Evolutionary conservation across 1,140 invertebrate species (phyloP), one percentile per base, ranked within the genome.

Genomic region (Eurytemora carolleeae): DNA sequence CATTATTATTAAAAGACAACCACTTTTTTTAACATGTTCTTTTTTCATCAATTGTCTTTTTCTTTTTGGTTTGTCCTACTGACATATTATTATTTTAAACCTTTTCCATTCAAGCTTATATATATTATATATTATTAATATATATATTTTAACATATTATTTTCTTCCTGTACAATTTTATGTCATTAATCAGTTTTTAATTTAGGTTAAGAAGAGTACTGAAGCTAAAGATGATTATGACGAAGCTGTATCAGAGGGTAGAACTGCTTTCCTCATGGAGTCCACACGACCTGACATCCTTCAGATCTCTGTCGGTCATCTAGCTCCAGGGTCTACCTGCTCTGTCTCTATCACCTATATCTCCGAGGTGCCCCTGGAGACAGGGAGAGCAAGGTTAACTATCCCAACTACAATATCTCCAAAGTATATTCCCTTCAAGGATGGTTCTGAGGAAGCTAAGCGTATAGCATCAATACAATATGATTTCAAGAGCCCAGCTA

Each of bases 331-430:
- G 1, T 66, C 68, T n/a, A 64, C 65, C 19, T 75, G 71, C n/a
- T 63, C 75, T 3, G 73, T 77, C 20, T 74, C 74, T 60, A 74
- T 77, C 55, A 76, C 72, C 2, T 76, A 76, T 59, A 71, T 76
- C 3, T 68, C 73, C 1, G 75, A 77, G 64, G 67, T 76, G 21
- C 71, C 73, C 59, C 71, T 75, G 20, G 72, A 74, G 21, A 69
- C 68, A 23, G 71, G 56, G 7, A 63, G 71, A 57, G 70, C 76
- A 53, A 67, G 66, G 26, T 76, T 76, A 64, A 65, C 64, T 25
- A 60, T 76, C 12, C 75, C 75, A 3, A 68, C 68, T 0, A 67
- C 68, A 1, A 63, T 69, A 21, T 66, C 68, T n/a, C 68, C 68
- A 1, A 65, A 67, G 21, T 69, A 69, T 57, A 58, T 68, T 44